phyloP scores from a whole-genome alignment of 2,888 invertebrate genomes.

The Pyrrhosoma nymphula region DNA sequence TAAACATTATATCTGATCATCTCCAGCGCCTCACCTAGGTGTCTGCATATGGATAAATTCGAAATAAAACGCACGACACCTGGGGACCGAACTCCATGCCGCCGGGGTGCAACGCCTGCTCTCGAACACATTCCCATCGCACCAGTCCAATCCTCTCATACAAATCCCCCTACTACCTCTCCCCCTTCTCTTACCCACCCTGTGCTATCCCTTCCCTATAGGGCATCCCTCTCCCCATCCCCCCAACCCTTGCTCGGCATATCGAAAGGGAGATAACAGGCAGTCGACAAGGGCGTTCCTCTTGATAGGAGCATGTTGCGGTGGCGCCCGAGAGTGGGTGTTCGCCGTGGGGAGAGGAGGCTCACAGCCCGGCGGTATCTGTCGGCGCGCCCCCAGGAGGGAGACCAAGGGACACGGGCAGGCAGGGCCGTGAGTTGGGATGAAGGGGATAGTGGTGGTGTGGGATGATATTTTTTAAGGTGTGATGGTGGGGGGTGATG shows the following conservation, averaged over 20 bases:
- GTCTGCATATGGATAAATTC: background rate
- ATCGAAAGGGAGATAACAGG: constrained; percentile 51
- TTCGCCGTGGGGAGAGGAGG: background rate
- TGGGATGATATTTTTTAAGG: too few species aligned
- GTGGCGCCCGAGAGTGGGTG: background rate
- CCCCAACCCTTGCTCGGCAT: background rate
- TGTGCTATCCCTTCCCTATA: background rate
- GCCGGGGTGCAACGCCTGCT: background rate
- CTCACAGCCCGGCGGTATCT: background rate
- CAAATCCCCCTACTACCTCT: background rate
- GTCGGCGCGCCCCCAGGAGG: background rate
- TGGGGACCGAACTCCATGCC: background rate
- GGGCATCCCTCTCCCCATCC: background rate
- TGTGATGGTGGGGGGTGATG: too few species aligned
- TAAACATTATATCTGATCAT: background rate
- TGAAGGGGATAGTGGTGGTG: background rate
- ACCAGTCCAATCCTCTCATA: too few species aligned
- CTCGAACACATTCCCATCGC: too few species aligned
- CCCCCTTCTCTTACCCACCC: too few species aligned
- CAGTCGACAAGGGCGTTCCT: constrained; percentile 54
- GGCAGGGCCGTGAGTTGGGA: background rate
- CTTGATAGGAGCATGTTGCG: constrained; percentile 43
- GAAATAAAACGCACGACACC: background rate
- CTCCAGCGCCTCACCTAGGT: too few species aligned
- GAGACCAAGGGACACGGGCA: background rate